Conservation (phyloP, 37 sponge, comb jelly and placozoan species). For the Mnemiopsis leidyi region DNA sequence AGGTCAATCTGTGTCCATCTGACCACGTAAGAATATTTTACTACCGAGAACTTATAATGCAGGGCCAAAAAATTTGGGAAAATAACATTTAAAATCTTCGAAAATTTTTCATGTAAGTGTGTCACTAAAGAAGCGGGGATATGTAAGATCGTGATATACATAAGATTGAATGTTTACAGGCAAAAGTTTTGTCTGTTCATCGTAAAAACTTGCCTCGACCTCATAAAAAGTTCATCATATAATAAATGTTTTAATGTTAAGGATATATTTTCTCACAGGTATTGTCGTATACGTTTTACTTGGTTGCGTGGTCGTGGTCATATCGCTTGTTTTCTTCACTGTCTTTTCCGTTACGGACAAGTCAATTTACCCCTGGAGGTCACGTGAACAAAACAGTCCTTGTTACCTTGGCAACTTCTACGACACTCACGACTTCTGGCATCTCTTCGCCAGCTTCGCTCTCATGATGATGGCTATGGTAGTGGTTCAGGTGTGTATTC, state of each 20-base stretch:
- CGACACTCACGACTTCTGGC: conserved; percentile 64
- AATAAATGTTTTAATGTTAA: background rate
- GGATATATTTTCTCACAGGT: background rate
- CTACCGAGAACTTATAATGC: no score
- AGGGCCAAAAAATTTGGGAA: no score
- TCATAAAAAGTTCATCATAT: background rate
- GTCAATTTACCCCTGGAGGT: conserved; percentile 14
- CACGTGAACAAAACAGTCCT: background rate
- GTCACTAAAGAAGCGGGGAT: no score
- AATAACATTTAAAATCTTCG: no score
- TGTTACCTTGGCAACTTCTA: conserved; percentile 46
- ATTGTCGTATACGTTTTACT: background rate
- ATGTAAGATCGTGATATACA: no score
- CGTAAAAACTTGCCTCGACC: no score
- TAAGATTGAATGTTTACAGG: no score
- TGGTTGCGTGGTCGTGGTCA: background rate
- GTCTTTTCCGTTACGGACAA: conserved; percentile 56
- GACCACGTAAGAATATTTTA: no score
- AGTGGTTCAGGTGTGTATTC: conserved; percentile 9
- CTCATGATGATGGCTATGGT: conserved; percentile 51
- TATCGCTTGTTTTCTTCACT: conserved; percentile 52
- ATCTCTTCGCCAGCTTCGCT: conserved; percentile 50
- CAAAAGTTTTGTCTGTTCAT: no score
- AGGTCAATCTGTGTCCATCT: no score
- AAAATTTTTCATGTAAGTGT: no score